phyloP scores from a whole-genome alignment of 2,113 vertebrate genomes.

The Rousettus leschenaultii region DNA sequence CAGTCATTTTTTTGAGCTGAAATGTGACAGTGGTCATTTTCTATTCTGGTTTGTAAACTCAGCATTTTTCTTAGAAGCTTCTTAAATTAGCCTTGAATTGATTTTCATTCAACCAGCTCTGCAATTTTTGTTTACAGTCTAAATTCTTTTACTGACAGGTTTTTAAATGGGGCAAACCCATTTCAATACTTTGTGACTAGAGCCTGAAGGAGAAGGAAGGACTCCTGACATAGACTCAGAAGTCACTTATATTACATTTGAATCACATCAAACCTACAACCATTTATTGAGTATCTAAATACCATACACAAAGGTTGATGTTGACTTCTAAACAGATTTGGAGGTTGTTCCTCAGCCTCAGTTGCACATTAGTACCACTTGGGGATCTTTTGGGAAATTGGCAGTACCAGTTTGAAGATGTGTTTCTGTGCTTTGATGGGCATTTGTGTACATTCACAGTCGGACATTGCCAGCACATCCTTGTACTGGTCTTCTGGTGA shows the following conservation, averaged over 20 bases:
- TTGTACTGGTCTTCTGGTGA: not conserved
- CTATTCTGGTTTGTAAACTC: conserved; percentile 76
- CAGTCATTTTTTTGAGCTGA: conserved; percentile 41
- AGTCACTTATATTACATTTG: not conserved
- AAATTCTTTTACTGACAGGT: conserved; percentile 62
- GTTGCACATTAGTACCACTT: not conserved
- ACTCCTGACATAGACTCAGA: not conserved
- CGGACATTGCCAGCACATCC: not conserved
- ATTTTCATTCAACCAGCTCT: conserved; percentile 72
- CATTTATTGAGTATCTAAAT: not conserved
- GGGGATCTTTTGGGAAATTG: not conserved
- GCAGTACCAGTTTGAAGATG: not conserved
- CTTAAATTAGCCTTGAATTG: conserved; percentile 77
- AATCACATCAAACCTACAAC: not conserved
- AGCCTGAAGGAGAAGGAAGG: not conserved
- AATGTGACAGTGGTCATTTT: conserved; percentile 73
- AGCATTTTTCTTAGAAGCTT: conserved; percentile 71
- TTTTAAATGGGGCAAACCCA: conserved; percentile 39
- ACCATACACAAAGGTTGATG: not conserved
- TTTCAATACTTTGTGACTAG: not conserved
- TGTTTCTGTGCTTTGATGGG: not conserved
- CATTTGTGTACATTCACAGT: not conserved
- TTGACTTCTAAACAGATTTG: not conserved
- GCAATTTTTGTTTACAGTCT: conserved; percentile 73
- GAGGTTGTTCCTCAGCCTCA: not conserved